phyloP scores from a whole-genome alignment of 2,888 invertebrate genomes.

The Acanthosepion lycidas region DNA sequence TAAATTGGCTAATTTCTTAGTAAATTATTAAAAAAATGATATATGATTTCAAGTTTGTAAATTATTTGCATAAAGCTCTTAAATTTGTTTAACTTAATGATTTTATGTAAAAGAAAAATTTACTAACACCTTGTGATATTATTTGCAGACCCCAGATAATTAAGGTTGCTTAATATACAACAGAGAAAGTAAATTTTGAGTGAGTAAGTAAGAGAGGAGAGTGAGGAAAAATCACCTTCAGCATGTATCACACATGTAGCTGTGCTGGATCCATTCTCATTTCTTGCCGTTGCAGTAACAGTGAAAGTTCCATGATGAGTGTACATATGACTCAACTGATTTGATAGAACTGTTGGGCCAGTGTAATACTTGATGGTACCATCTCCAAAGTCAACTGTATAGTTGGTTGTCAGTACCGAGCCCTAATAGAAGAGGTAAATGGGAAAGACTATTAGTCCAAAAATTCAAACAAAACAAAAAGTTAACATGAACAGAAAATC shows the following conservation, averaged over 20 bases:
- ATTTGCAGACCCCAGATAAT: neutral
- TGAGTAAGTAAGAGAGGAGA: neutral
- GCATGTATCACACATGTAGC: slow-evolving; percentile 54
- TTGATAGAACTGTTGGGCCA: slow-evolving; percentile 54
- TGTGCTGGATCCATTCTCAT: slow-evolving; percentile 56
- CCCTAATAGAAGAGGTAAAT: slow-evolving; percentile 55
- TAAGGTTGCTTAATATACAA: neutral
- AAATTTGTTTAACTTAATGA: neutral
- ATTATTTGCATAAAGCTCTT: too few species aligned
- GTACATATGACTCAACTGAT: slow-evolving; percentile 56
- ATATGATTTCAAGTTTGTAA: too few species aligned
- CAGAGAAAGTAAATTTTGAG: neutral
- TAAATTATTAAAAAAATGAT: too few species aligned
- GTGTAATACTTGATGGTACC: slow-evolving; percentile 48
- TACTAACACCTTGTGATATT: neutral
- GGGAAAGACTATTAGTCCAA: slow-evolving; percentile 33
- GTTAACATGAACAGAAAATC: neutral
- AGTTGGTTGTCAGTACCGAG: slow-evolving; percentile 59
- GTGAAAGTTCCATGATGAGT: slow-evolving; percentile 57
- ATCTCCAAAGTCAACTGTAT: slow-evolving; percentile 64
- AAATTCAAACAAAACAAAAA: neutral
- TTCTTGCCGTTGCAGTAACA: slow-evolving; percentile 61
- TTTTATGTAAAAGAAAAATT: neutral
- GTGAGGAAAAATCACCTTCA: slow-evolving; percentile 55
- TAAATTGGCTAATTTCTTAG: too few species aligned